Base-by-base conservation (phyloP, 2,113 vertebrate species). In the Sporophila hypoxantha region DNA sequence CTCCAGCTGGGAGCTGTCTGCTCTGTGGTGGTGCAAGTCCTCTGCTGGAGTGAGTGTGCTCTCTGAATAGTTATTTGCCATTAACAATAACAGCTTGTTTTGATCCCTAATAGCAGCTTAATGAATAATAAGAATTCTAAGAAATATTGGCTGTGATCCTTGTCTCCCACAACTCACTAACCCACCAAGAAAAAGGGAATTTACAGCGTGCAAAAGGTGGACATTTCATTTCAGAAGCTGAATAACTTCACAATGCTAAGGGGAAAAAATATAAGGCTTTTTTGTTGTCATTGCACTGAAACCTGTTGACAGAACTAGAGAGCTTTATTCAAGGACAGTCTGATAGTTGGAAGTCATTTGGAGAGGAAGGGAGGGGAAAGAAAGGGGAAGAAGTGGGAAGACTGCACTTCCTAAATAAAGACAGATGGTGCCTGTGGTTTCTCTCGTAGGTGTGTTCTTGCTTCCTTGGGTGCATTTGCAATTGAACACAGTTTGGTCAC, bases 341-440 rank as follows among this genome's bases (percentile, higher is more conserved):
- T 65, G n/a, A 49, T 68, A 86, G 41, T 1, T 90, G 41, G 55
- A 77, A 88, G 46, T 14, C 32, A 77, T 88, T 56, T 81, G 53
- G 73, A 88, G 74, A 87, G 52, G 34, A 69, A 41, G 15, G 27
- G n/a, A 85, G 26, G 61, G 26, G 49, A 93, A 83, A 76, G 56
- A 36, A 89, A 82, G 55, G 34, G 52, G 29, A 85, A 90, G 82
- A 87, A 82, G 44, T 79, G 69, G 65, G 64, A 92, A 93, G 69
- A 41, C 69, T 79, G 44, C 32, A 47, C 49, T 91, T 92, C 85
- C 88, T 85, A 87, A 82, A 55, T 86, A 75, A 84, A 91, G 76
- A 67, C 82, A 92, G 79, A 82, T 80, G 65, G 65, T 89, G 66
- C 61, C 66, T 88, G 66, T 57, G 34, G 49, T 77, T 85, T 92